Conservation (phyloP, 2,113 vertebrate species). For the Notothenia rossii region DNA sequence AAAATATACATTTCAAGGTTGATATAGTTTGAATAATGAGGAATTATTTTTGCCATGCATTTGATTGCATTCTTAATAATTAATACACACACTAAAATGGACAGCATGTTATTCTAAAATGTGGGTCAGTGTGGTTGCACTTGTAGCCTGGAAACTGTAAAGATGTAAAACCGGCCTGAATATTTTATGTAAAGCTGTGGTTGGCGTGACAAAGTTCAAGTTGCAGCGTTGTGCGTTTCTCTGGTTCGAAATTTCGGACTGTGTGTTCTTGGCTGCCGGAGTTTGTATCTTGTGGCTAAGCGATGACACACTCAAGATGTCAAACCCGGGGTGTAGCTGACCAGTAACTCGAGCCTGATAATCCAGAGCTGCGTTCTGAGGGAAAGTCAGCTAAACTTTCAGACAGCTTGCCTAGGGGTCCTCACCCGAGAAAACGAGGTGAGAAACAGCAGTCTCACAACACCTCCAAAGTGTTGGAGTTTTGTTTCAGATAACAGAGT, state of each 20-base stretch:
- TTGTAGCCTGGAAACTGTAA: background rate
- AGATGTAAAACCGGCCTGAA: slow-evolving; percentile 41
- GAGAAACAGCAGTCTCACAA: slow-evolving; percentile 54
- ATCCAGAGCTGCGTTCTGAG: slow-evolving; percentile 39
- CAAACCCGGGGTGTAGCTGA: slow-evolving; percentile 45
- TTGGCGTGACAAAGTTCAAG: slow-evolving; percentile 52
- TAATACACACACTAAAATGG: background rate
- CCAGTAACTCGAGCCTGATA: slow-evolving; percentile 62
- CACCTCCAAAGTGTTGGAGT: slow-evolving; percentile 56
- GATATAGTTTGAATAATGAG: background rate
- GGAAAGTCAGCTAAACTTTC: slow-evolving; percentile 64
- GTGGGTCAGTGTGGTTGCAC: background rate
- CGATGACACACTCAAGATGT: slow-evolving; percentile 40
- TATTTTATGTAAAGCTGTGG: slow-evolving; percentile 50
- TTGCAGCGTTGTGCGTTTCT: slow-evolving; percentile 47
- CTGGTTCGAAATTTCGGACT: slow-evolving; percentile 32
- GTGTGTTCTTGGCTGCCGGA: slow-evolving; percentile 33
- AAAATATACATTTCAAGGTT: background rate
- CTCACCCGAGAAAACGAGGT: slow-evolving; percentile 43
- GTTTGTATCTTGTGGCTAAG: slow-evolving; percentile 47
- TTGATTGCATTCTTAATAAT: background rate
- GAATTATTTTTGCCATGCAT: background rate
- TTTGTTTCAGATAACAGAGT: slow-evolving; percentile 68
- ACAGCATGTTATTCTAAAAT: background rate
- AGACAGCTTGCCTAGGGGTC: slow-evolving; percentile 39